Evolutionary conservation across 2,113 vertebrate genomes (phyloP), one percentile per base, ranked within the genome.

Genomic region (Laticauda laticaudata): DNA sequence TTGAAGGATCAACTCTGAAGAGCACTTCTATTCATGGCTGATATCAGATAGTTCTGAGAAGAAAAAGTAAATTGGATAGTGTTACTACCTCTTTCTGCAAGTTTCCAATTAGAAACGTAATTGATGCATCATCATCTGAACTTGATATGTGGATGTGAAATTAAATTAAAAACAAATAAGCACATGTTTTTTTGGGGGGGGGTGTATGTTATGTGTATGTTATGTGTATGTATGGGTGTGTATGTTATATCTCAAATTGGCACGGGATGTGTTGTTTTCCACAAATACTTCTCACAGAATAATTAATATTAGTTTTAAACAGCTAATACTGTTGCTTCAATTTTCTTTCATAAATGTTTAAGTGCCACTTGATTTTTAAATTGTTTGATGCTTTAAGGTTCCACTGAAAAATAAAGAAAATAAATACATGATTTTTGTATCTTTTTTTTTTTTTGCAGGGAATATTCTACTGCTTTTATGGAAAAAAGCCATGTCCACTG

Each of bases 401-500:
- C 15, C 0, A 2, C 23, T 87, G 48, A 87, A 51, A 26, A 53
- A 48, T 29, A 51, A 54, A 29, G 51, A 14, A 53, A 45, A 29
- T 55, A 55, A 88, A 88, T 88, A 34, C 26, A 45, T 51, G 45
- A 45, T 23, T 90, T 69, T 89, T 57, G 8, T 43, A 26, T 64
- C 14, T 15, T 0, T 61, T 45, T 43, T 34, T 93, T 90, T 45
- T 43, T 34, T 93, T 90, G 86, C 94, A 97, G 97, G 95, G 92
- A 96, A 96, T 51, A 6, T 88, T 89, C 20, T 96, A 91, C 91
- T 97, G 93, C 86, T 88, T 39, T 2, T 96, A 34, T 97, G 97
- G 97, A 69, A 6, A 92, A 95, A 86, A 34, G 59, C 92, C 26
- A 97, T 97, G 97, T 96, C 96, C 75, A 97, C 96, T 0, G 95